Base-by-base conservation (phyloP, 1,140 invertebrate species). In the Drosophila murphyi region DNA sequence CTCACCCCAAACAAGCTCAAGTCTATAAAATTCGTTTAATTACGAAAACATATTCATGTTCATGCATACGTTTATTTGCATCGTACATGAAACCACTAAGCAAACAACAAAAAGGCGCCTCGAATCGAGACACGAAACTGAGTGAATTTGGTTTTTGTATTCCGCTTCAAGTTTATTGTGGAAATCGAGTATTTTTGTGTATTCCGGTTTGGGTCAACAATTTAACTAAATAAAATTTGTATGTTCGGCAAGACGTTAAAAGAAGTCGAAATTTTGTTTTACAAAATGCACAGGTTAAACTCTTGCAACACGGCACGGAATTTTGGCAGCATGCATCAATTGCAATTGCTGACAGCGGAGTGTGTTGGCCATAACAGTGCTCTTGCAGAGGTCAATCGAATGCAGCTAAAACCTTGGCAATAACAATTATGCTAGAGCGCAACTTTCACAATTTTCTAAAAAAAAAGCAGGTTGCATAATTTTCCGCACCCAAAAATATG, bases 21-120 rank as follows among this genome's bases (percentile, higher is more conserved):
- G 79, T 77, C 28, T 62, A 82, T 82, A 73, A 75, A 83, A 67
- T 47, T 32, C 79, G 57, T 57, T 80, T 80, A 80, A 83, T 85
- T 76, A 69, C 72, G 60, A 39, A 65, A 72, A 73, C 77, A 75
- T 70, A 72, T 73, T 69, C 72, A 82, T 82, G 72, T 79, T 59
- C 56, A 31, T 76, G 82, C 47, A 74, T 45, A 41, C 43, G 32
- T 35, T 41, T 34, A 76, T 80, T 67, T 56, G 43, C 56, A 72
- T 78, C 12, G 57, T 35, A 72, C 48, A 60, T 64, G 63, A 70
- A 78, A 62, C 56, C 52, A 1, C 20, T 20, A 20, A 20, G 20
- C 20, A 20, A 20, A 20, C 20, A 20, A 20, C 1, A 20, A 20
- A 20, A 20, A 20, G 20, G 20, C 20, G 20, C 20, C 20, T 20